Evolutionary conservation across 2,113 vertebrate species (phyloP).

Genomic region (Climacteris rufus): DNA sequence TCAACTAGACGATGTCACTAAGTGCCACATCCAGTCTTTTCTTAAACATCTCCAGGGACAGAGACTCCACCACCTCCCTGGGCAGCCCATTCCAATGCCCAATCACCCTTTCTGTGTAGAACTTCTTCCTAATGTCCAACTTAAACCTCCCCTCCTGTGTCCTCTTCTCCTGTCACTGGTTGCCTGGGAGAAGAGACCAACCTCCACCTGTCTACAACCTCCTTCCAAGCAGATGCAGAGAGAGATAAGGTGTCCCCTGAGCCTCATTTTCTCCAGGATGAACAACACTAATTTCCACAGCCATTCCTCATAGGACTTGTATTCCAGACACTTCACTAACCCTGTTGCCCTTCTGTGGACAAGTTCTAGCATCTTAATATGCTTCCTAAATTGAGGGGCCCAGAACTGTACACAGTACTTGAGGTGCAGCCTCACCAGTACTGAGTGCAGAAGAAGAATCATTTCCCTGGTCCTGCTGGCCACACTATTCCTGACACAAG

Average conservation of each 20-base stretch:
- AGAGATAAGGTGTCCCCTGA: neutral
- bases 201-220: fast-evolving
- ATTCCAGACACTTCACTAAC: neutral
- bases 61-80: neutral
- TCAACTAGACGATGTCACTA: neutral
- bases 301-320: fast-evolving
- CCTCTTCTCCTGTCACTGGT: fast-evolving
- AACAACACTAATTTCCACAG: neutral
- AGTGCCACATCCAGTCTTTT: too few species aligned
- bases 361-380: fast-evolving
- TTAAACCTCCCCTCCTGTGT: neutral
- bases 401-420: neutral
- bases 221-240: too few species aligned
- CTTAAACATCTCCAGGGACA: fast-evolving
- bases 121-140: neutral
- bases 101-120: too few species aligned
- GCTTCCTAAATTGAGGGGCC: neutral
- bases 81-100: neutral
- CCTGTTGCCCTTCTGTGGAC: neutral
- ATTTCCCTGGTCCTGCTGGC: neutral
- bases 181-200: neutral
- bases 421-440: fast-evolving
- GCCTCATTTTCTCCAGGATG: neutral
- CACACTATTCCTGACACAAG: fast-evolving
- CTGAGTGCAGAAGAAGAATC: fast-evolving